Conservation (phyloP, 2,797 vertebrate species). For the Eulemur albifrons region DNA sequence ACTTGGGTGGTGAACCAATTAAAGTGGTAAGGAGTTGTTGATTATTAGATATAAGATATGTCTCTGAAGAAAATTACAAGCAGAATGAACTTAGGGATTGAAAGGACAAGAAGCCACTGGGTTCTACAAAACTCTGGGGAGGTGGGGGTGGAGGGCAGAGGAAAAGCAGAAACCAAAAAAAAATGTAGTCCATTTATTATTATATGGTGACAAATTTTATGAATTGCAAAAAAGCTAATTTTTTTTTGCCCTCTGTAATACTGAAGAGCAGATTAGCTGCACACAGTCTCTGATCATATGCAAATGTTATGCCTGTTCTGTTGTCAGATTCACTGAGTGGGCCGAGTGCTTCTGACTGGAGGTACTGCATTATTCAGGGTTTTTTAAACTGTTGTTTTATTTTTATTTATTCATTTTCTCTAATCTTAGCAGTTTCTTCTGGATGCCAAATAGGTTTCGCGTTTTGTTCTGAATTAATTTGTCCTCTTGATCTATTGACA, state of each 20-base stretch:
- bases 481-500: not conserved
- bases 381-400: not conserved
- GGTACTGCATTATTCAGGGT: not conserved
- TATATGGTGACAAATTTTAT: not conserved
- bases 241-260: not conserved
- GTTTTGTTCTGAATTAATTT: slow-evolving; percentile 55
- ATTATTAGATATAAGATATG: not conserved
- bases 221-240: not conserved
- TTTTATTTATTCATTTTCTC: slow-evolving; percentile 29
- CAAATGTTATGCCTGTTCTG: rapidly evolving
- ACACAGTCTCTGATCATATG: not conserved
- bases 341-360: not conserved
- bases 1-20: not conserved
- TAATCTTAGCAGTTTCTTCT: not conserved
- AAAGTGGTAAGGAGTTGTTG: not conserved
- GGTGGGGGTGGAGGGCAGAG: not conserved
- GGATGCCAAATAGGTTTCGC: not conserved
- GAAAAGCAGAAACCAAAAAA: not conserved
- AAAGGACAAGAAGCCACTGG: not conserved
- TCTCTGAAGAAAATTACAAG: not conserved
- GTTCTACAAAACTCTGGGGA: not conserved
- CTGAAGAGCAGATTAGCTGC: not conserved
- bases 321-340: not conserved
- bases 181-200: not conserved
- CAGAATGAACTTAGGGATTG: not conserved